Evolutionary conservation across 2,888 invertebrate genomes (phyloP), one percentile per base, ranked within the genome.

Genomic region (Heliothis peltigera): DNA sequence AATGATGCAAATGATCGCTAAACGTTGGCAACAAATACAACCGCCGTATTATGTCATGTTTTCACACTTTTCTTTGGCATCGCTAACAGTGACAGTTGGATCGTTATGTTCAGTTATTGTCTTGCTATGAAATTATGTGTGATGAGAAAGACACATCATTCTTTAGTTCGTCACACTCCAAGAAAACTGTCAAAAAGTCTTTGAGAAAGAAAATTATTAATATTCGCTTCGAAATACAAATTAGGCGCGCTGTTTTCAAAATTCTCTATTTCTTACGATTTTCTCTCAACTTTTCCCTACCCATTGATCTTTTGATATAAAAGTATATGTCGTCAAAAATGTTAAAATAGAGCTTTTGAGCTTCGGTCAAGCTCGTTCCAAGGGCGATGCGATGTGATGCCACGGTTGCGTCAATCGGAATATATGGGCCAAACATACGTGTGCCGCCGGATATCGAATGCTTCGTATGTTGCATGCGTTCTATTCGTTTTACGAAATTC

Each of bases 361-460:
- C 66, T 68, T 39, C 46, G 21, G 51, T 55, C 44, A 64, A 56
- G 28, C 59, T 25, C 19, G 35, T 46, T 46, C 61, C 75, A 77
- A 80, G 68, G 80, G 78, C 75, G 59, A 69, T 64, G 48, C 63
- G 56, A 70, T 59, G 52, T 51, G 49, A 57, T 49, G 52, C 19
- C 56, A 47, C 28, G 60, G 69, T 80, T 77, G 56, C 79, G 81
- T 75, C 78, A 79, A 60, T 67, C 42, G 48, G 17, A 66, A 67
- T 67, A 76, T 70, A 71, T 79, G 72, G 75, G 78, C 67, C 78
- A 79, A 58, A 62, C 48, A 25, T 64, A 52, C 59, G 61, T 64
- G 61, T 42, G 55, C 60, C 68, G 51, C 61, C 75, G 70, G 71
- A 80, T 64, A 78, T 69, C 48, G 66, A 69, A 67, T 42, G 22